These are phyloP conservation scores for Cetoscarus ocellatus DNA, from an alignment of 2,797 vertebrate species.

Conservation along the genomic window DNA sequence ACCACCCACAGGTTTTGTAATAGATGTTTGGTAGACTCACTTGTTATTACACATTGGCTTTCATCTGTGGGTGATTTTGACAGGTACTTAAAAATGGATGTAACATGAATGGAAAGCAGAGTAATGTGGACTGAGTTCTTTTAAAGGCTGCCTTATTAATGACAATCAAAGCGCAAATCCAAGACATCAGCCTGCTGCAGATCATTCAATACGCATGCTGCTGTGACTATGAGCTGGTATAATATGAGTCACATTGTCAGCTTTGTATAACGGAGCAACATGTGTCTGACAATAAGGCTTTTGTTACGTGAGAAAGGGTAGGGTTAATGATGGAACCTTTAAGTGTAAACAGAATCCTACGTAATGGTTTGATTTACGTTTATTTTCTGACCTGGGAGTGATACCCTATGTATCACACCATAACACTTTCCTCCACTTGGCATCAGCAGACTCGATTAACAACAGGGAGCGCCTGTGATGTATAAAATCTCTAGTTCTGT, in stretches of 20 bases:
- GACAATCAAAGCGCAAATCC: constrained; percentile 27
- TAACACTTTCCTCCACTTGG: constrained; percentile 16
- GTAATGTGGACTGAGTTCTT: constrained; percentile 24
- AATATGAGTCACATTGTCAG: constrained; percentile 33
- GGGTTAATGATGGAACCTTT: constrained; percentile 26
- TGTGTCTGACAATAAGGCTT: constrained; percentile 50
- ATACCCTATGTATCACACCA: constrained; percentile 3
- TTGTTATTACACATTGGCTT: neutral
- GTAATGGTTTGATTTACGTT: neutral
- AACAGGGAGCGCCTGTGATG: constrained; percentile 24
- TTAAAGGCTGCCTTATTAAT: constrained; percentile 15
- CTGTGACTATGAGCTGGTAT: constrained; percentile 18
- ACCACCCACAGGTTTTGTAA: constrained; percentile 56
- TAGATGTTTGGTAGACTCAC: constrained; percentile 22
- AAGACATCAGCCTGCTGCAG: constrained; percentile 41
- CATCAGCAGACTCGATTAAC: constrained; percentile 33
- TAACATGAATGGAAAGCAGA: constrained; percentile 58
- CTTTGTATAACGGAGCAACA: constrained; percentile 32
- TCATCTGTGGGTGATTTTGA: constrained; percentile 62
- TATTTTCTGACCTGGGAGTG: constrained; percentile 3
- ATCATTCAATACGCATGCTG: constrained; percentile 67
- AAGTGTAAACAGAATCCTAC: constrained; percentile 19
- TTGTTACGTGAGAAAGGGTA: constrained; percentile 33
- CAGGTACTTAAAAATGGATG: constrained; percentile 58
- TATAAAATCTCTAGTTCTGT: constrained; percentile 34